Evolutionary conservation across 2,113 vertebrate species (phyloP).

Genomic region (Cacatua alba): DNA sequence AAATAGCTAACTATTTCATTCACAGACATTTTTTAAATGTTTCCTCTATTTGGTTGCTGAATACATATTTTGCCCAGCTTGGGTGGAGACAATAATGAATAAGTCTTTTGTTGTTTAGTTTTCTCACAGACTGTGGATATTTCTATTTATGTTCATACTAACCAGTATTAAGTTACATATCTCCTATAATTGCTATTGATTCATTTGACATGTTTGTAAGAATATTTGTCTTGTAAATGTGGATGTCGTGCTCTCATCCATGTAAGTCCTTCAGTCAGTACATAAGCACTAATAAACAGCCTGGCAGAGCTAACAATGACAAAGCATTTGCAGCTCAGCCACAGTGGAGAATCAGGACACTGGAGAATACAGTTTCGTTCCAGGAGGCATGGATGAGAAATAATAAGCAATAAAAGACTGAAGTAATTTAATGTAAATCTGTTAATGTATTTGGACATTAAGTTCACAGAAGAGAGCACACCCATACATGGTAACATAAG

Average conservation of each 20-base stretch:
- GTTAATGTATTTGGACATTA: neutral
- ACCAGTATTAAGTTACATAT: neutral
- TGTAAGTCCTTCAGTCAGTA: neutral
- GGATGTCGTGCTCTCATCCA: neutral
- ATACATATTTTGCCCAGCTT: neutral
- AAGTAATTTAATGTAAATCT: neutral
- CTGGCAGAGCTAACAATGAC: neutral
- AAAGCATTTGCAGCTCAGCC: neutral
- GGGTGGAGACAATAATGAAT: neutral
- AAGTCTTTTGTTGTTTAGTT: neutral
- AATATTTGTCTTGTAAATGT: neutral
- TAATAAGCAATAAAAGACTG: neutral
- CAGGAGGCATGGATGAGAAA: neutral
- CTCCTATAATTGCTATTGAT: neutral
- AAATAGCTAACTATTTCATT: constrained; percentile 37
- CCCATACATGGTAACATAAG: neutral
- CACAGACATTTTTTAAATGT: neutral
- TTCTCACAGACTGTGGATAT: neutral
- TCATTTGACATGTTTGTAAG: neutral
- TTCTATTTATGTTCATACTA: neutral
- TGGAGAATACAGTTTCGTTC: neutral
- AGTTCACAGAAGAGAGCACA: neutral
- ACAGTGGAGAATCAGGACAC: neutral
- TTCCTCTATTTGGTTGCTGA: neutral
- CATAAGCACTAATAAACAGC: neutral